phyloP scores from a whole-genome alignment of 2,113 vertebrate genomes.

The Carettochelys insculpta region DNA sequence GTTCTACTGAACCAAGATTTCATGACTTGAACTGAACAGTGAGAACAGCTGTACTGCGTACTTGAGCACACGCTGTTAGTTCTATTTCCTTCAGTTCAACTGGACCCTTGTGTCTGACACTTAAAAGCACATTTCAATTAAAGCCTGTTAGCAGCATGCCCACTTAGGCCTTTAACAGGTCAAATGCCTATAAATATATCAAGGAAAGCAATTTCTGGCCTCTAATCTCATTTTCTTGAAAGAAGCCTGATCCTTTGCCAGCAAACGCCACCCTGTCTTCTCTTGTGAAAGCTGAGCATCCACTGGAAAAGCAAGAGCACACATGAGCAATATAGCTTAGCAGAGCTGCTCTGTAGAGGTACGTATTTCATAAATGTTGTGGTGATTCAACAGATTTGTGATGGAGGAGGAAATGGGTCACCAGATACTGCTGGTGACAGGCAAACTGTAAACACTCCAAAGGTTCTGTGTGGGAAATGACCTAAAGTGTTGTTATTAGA shows the following conservation, averaged over 20 bases:
- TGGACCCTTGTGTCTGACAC: not conserved
- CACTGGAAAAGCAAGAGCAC: not conserved
- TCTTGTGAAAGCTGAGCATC: not conserved
- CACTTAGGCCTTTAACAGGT: not conserved
- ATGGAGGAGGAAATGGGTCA: not conserved
- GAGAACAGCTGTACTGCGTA: not conserved
- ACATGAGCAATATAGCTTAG: not conserved
- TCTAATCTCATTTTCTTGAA: not conserved
- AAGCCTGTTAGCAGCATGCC: not conserved
- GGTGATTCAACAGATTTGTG: not conserved
- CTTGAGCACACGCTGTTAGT: not conserved
- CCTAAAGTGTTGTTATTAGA: not conserved
- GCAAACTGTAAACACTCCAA: not conserved
- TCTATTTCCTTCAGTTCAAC: not conserved
- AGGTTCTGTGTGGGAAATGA: not conserved
- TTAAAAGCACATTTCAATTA: not conserved
- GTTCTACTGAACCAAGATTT: not conserved
- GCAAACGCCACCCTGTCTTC: not conserved
- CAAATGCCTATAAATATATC: not conserved
- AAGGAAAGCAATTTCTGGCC: not conserved
- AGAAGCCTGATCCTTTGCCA: not conserved
- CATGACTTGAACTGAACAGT: not conserved
- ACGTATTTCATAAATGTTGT: not conserved
- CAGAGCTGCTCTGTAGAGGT: not conserved
- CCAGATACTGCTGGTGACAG: not conserved